Evolutionary conservation across 2,113 vertebrate genomes (phyloP).

Genomic region (Dromiciops gliroides): DNA sequence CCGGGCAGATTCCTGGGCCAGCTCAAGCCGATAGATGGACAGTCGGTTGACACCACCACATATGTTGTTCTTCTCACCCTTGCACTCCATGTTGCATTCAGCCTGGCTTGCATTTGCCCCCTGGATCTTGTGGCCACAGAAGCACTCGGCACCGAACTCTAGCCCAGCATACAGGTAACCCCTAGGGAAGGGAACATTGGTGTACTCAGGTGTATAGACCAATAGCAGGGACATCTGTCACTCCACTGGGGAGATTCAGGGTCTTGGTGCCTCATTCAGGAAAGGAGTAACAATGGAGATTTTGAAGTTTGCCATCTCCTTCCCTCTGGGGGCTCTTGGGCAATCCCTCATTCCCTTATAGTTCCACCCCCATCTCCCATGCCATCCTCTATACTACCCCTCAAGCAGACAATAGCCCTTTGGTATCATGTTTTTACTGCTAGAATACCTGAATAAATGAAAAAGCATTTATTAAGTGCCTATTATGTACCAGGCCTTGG

Average conservation of each 20-base stretch:
- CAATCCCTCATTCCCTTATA: neutral
- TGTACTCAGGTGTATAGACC: neutral
- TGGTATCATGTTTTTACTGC: neutral
- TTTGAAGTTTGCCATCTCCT: neutral
- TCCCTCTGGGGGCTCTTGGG: neutral
- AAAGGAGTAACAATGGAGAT: neutral
- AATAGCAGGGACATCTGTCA: neutral
- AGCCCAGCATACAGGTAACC: conserved; percentile 96
- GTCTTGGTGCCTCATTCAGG: neutral
- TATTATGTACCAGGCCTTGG: neutral
- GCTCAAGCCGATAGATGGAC: conserved; percentile 95
- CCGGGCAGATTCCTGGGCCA: conserved; percentile 94
- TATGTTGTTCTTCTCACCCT: conserved; percentile 91
- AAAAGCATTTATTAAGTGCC: neutral
- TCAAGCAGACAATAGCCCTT: neutral
- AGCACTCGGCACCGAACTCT: conserved; percentile 98
- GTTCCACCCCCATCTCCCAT: neutral
- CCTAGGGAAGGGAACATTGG: conserved; percentile 79
- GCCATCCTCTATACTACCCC: neutral
- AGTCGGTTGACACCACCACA: conserved; percentile 95
- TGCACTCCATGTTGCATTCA: conserved; percentile 96
- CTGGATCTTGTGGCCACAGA: conserved; percentile 97
- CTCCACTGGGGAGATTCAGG: neutral
- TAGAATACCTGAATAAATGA: neutral
- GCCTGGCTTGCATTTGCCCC: conserved; percentile 89